These are phyloP conservation scores for Tortrix viridana DNA, from an alignment of 2,888 invertebrate species.

Conservation along the genomic window DNA sequence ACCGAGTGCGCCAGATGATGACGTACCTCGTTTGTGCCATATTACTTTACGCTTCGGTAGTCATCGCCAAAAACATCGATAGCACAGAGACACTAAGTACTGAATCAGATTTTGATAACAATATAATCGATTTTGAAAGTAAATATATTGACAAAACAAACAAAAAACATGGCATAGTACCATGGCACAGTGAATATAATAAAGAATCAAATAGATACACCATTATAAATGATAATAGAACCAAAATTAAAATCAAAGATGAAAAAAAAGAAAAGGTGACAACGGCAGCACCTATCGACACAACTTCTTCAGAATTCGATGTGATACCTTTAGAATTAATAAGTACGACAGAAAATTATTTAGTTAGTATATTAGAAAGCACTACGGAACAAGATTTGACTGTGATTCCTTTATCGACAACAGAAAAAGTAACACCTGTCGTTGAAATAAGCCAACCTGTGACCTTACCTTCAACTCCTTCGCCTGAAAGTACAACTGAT, in stretches of 20 bases:
- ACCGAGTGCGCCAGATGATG: conserved; percentile 71
- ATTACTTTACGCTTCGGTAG: conserved; percentile 51
- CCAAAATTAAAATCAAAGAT: conserved; percentile 40
- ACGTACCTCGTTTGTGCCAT: conserved; percentile 60
- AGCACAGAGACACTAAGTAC: conserved; percentile 46
- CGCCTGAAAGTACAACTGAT: conserved; percentile 44
- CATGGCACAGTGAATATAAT: conserved; percentile 62
- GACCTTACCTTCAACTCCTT: conserved; percentile 61
- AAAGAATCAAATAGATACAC: conserved; percentile 71
- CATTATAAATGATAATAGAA: conserved; percentile 53
- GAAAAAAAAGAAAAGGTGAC: conserved; percentile 37
- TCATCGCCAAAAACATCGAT: conserved; percentile 57
- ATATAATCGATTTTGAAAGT: conserved; percentile 75
- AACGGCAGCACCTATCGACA: conserved; percentile 42
- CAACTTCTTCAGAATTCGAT: conserved; percentile 60
- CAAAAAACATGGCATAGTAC: conserved; percentile 62
- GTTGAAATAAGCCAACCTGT: conserved; percentile 63
- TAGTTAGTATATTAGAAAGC: conserved; percentile 62
- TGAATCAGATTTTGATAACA: conserved; percentile 61
- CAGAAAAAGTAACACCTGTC: conserved; percentile 51
- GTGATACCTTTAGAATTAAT: conserved; percentile 74
- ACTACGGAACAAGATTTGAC: conserved; percentile 69
- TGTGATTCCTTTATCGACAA: conserved; percentile 70
- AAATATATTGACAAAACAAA: conserved; percentile 68
- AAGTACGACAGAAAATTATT: conserved; percentile 68